These are phyloP conservation scores for Helostoma temminkii DNA, from an alignment of 2,797 vertebrate genomes.

Conservation along the genomic window DNA sequence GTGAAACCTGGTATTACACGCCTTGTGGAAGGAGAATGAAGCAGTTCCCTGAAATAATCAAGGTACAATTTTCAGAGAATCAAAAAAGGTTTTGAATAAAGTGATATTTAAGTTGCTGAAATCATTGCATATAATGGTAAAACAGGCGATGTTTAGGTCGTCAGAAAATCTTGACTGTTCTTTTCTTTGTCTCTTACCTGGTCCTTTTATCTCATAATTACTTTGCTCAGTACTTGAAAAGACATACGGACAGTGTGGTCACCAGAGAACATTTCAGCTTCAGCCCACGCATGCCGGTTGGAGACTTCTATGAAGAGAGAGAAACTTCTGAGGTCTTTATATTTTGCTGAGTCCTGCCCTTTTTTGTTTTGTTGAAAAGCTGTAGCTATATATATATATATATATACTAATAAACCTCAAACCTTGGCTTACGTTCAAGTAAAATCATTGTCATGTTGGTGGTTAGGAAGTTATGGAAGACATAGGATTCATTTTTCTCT, in stretches of 20 bases:
- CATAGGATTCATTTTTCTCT: not conserved
- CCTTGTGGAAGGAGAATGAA: slow-evolving; percentile 98
- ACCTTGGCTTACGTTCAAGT: not conserved
- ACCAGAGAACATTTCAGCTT: slow-evolving; percentile 98
- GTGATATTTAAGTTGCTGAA: not conserved
- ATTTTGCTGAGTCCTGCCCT: not conserved
- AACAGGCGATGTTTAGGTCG: not conserved
- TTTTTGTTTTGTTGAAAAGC: too few species aligned
- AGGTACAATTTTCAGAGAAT: slow-evolving; percentile 81
- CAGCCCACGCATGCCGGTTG: slow-evolving; percentile 97
- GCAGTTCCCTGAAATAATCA: slow-evolving; percentile 97
- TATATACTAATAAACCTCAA: too few species aligned
- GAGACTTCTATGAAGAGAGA: slow-evolving; percentile 95
- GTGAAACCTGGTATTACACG: slow-evolving; percentile 98
- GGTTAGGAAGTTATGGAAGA: not conserved
- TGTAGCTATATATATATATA: too few species aligned
- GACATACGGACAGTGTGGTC: slow-evolving; percentile 88
- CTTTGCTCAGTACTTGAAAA: slow-evolving; percentile 90
- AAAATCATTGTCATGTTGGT: not conserved
- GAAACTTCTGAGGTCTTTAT: slow-evolving; percentile 89
- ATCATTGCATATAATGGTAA: not conserved
- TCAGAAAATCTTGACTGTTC: not conserved
- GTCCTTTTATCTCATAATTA: not conserved
- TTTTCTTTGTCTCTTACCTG: not conserved
- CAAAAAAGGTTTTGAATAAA: not conserved